Conservation (phyloP, 2,113 vertebrate species). For the Colaptes auratus region DNA sequence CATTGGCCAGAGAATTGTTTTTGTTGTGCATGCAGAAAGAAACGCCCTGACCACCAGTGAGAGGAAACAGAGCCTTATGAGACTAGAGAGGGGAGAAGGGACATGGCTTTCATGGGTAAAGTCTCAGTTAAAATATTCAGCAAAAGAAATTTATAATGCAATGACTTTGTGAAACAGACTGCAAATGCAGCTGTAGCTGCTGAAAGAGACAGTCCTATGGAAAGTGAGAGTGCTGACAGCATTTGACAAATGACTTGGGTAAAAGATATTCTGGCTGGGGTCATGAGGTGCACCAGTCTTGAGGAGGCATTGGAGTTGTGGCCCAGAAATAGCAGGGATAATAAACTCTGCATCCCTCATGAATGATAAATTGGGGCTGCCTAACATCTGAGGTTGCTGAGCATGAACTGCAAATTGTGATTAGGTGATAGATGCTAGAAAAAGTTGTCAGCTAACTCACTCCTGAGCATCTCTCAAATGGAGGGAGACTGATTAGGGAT, state of each 20-base stretch:
- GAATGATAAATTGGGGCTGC: neutral
- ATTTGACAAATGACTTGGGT: neutral
- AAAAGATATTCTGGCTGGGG: neutral
- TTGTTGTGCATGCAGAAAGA: neutral
- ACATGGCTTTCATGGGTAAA: neutral
- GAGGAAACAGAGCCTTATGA: neutral
- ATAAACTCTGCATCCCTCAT: neutral
- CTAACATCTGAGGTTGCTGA: neutral
- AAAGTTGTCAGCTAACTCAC: neutral
- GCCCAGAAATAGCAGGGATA: neutral
- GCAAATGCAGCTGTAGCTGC: neutral
- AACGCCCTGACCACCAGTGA: neutral
- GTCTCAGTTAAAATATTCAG: neutral
- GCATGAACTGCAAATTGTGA: neutral
- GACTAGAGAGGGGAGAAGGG: neutral
- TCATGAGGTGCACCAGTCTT: neutral
- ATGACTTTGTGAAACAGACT: neutral
- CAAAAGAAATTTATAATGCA: neutral
- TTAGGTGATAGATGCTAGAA: neutral
- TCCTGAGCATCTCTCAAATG: neutral
- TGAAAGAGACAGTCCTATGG: neutral
- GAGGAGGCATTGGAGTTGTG: neutral
- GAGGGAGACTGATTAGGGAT: neutral
- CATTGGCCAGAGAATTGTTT: neutral
- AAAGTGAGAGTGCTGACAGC: neutral